Conservation (phyloP, 1,140 invertebrate genomes). For the Pseudomyrmex sp. region DNA sequence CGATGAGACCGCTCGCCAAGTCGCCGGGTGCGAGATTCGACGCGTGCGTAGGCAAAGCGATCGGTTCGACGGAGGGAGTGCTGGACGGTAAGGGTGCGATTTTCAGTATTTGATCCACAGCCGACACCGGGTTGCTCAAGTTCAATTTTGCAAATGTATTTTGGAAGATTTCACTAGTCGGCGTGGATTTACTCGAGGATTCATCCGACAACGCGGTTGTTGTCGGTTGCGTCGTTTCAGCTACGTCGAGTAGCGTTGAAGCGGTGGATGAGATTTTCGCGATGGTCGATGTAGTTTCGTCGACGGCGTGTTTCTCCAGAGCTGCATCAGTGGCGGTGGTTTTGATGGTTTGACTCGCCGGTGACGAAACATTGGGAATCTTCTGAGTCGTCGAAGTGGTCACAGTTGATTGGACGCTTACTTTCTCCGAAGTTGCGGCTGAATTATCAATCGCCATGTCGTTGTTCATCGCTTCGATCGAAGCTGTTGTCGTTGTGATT, state of each 20-base stretch:
- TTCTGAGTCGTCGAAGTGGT: not conserved
- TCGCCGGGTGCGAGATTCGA: slow-evolving; percentile 66
- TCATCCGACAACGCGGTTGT: not conserved
- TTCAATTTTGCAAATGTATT: slow-evolving; percentile 16
- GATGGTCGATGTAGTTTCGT: not conserved
- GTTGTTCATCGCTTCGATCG: not conserved
- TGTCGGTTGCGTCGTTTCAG: not conserved
- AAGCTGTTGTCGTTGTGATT: not conserved
- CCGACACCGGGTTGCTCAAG: slow-evolving; percentile 70
- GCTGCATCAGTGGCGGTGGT: not conserved
- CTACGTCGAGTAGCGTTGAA: not conserved
- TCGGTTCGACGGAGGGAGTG: slow-evolving; percentile 59
- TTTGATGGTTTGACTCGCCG: not conserved
- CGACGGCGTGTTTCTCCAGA: not conserved
- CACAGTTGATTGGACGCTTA: not conserved
- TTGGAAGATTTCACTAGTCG: not conserved
- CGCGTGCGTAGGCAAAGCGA: slow-evolving; percentile 69
- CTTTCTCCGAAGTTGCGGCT: not conserved
- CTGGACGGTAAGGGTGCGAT: slow-evolving; percentile 57
- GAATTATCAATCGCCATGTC: not conserved
- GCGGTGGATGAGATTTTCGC: not conserved
- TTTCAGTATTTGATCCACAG: slow-evolving; percentile 77
- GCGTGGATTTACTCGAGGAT: slow-evolving; percentile 1
- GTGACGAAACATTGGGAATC: not conserved
- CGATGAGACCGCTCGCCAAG: slow-evolving; percentile 80